Percentiles rank a stretch among this genome's conserved stretches.
These are phyloP conservation scores for Brachionus angularis DNA, from an alignment of 1,140 invertebrate species.

Conservation along the genomic window DNA sequence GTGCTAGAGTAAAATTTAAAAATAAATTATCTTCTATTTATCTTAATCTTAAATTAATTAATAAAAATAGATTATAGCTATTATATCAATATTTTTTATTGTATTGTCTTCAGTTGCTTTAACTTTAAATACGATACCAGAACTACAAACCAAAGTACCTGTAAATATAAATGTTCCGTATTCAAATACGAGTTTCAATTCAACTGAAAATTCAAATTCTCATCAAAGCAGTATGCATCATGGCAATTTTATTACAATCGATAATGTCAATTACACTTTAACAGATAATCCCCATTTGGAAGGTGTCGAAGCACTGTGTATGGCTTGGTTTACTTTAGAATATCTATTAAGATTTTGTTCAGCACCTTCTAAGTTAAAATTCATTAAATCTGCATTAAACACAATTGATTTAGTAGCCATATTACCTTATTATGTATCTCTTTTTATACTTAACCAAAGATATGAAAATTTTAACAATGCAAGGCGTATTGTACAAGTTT, in stretches of 20 bases:
- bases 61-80: conserved; percentile 68
- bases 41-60: background rate
- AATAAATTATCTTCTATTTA: background rate
- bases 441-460: conserved; percentile 31
- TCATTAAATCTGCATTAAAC: conserved; percentile 99
- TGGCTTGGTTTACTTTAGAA: conserved; percentile 89
- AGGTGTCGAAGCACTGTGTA: conserved; percentile 57
- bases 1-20: conserved; percentile 71
- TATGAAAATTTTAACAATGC: conserved; percentile 53
- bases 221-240: background rate
- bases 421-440: conserved; percentile 93
- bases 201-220: background rate
- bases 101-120: conserved; percentile 96
- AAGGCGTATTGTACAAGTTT: conserved; percentile 90
- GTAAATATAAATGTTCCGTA: background rate
- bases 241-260: background rate
- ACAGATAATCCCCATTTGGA: conserved; percentile 52
- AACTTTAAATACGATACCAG: conserved; percentile 63
- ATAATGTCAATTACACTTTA: background rate
- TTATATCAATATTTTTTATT: conserved; percentile 98
- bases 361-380: conserved; percentile 94
- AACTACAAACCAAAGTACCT: conserved; percentile 36
- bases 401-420: conserved; percentile 97
- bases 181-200: background rate
- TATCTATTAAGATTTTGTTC: conserved; percentile 94